Evolutionary conservation across 2,888 invertebrate genomes (phyloP), one percentile per base, ranked within the genome.

Genomic region (Alloscopus bannaensis): DNA sequence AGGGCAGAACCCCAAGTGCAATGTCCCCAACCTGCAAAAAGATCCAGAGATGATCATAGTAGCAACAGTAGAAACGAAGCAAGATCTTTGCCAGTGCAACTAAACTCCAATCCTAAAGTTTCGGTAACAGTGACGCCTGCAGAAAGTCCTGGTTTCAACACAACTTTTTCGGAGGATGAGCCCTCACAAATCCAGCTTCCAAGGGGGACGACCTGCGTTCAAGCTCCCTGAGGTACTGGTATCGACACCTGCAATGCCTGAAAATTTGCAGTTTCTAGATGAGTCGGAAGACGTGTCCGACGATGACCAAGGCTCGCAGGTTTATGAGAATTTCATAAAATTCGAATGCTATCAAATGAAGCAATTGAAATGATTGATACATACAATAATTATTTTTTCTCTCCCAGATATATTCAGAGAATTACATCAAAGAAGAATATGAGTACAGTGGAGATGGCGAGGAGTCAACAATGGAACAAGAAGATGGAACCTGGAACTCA

Each of bases 401-500:
- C 28, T 26, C 28, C 3, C 40, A 65, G 65, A 40, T 60, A n/a
- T 77, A 77, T 42, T 64, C 76, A 1, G 69, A 69, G n/a, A n/a
- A n/a, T n/a, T 69, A 45, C 18, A 55, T 62, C 4, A 77, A 77
- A 18, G 76, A 77, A 16, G 76, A 77, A 24, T 47, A 50, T n/a
- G 76, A 77, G 3, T 77, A 77, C 69, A 69, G 69, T 42, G 76
- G 76, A 0, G 76, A 77, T 62, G 73, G 73, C 3, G 73, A 73
- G 4, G 73, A 73, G 2, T 73, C 73, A 0, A 24, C 22, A 8
- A 3, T 73, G 22, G 64, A 64, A 24, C 57, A 75, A n/a, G 18
- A 52, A 3, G 68, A 73, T 57, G 45, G 40, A 11, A 29, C 36
- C 24, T 77, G 76, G 76, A 69, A 62, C 20, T 1, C 42, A 2